Base-by-base conservation (phyloP, 2,888 invertebrate species). In the Aspidiotus destructor region DNA sequence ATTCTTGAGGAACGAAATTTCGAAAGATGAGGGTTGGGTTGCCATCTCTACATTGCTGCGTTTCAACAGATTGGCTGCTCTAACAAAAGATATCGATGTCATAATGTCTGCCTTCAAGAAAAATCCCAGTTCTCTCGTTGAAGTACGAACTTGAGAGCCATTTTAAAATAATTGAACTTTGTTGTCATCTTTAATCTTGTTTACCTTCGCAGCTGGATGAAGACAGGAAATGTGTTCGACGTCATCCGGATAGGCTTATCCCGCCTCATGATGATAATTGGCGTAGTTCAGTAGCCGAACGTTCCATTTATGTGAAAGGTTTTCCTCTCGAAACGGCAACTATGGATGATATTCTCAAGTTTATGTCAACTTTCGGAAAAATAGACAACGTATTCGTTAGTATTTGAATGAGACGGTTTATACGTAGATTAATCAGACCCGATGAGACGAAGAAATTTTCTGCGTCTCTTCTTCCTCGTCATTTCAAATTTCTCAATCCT, bases 21-120 rank as follows among this genome's bases (percentile, higher is more conserved):
- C 85, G 73, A 81, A 89, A 72, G 89, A 93, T 73, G 89, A 94
- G 67, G 97, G 92, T 3, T 93, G 98, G 98, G 84, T 99, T 17
- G 84, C 91, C 0, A 77, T 98, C 60, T 85, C 87, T 0, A 84
- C 89, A 0, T 83, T 99, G 78, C 79, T 89, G 60, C 92, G 86
- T 70, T 99, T 98, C 77, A 94, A 96, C 77, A 83, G 96, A 28
- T 82, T 98, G 28, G 83, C 87, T 0, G 79, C 83, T 44, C 76
- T 97, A 13, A 83, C 86, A 0, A 83, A 79, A 1, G 89, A 95
- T 73, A 72, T 79, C 0, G 81, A 84, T 41, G 81, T 85, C 0
- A 92, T 98, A 72, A 81, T 84, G 0, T 82, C 83, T 69, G 88
- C 94, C 0, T 75, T 96, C 2, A 83, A 83, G 72, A 88, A 88